A percentile compares a stretch with the other conserved stretches of the same genome.
Conservation (phyloP, 2,888 invertebrate genomes). For the Aspidiotus rigidus region DNA sequence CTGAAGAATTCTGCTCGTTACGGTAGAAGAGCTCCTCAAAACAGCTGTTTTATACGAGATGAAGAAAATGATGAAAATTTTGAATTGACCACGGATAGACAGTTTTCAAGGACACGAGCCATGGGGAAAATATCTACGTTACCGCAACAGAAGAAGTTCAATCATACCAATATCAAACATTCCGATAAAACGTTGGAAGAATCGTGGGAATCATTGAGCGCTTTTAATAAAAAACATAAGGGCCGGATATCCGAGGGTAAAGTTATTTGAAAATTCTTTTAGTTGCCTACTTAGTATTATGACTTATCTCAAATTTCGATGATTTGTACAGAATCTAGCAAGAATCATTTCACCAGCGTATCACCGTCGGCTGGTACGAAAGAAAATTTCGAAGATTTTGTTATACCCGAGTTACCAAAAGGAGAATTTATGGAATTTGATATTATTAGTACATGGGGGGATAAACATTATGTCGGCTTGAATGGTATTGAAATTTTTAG, state of each 20-base stretch:
- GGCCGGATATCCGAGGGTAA: slow-evolving; percentile 39
- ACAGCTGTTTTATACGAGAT: not conserved
- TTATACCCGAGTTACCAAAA: slow-evolving; percentile 65
- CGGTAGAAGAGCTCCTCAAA: slow-evolving; percentile 38
- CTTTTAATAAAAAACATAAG: slow-evolving; percentile 41
- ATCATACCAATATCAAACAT: not conserved
- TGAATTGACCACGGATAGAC: not conserved
- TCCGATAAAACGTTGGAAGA: slow-evolving; percentile 39
- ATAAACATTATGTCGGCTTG: slow-evolving; percentile 65
- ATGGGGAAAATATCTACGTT: not conserved
- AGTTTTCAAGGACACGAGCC: not conserved
- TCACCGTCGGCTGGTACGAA: not conserved
- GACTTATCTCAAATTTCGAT: not conserved
- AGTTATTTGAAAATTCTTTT: no score
- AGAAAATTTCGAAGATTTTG: slow-evolving; percentile 47
- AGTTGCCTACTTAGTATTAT: not conserved
- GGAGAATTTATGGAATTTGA: slow-evolving; percentile 59
- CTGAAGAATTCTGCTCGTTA: slow-evolving; percentile 38
- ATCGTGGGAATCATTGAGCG: slow-evolving; percentile 41
- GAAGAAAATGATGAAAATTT: not conserved
- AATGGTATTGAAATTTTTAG: slow-evolving; percentile 70
- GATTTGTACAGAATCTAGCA: not conserved
- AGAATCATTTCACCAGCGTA: not conserved
- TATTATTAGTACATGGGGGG: slow-evolving; percentile 69
- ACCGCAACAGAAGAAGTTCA: not conserved